A percentile compares a stretch with the other conserved stretches of the same genome.
Conservation (phyloP, 2,797 vertebrate genomes). For the Diplodus puntazzo region DNA sequence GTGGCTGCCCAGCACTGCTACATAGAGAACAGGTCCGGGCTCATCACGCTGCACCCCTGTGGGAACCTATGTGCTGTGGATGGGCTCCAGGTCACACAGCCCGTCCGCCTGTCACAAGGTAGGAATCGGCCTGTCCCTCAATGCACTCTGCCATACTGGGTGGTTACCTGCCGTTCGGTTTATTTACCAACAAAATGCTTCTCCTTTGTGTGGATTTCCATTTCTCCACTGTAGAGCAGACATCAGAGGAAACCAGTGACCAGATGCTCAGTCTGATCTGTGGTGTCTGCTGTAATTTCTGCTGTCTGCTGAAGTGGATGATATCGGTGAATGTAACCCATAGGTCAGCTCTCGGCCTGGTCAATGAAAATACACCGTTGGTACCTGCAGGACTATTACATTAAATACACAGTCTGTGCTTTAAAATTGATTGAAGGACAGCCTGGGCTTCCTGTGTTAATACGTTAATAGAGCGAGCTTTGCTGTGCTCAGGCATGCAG, state of each 20-base stretch:
- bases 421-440: slow-evolving; percentile 37
- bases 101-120: slow-evolving; percentile 94
- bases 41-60: slow-evolving; percentile 92
- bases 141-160: background rate
- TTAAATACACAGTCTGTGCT: slow-evolving; percentile 44
- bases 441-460: slow-evolving; percentile 49
- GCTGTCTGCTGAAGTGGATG: background rate
- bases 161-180: background rate
- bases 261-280: background rate
- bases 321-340: slow-evolving; percentile 18
- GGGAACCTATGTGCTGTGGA: slow-evolving; percentile 91
- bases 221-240: slow-evolving; percentile 10
- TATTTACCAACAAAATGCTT: background rate
- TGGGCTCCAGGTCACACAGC: slow-evolving; percentile 84
- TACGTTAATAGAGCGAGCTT: slow-evolving; percentile 38
- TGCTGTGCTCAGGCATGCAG: slow-evolving; percentile 38
- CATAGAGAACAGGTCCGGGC: slow-evolving; percentile 90
- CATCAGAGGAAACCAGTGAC: slow-evolving; percentile 4
- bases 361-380: slow-evolving; percentile 24
- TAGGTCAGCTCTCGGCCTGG: slow-evolving; percentile 13
- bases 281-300: slow-evolving; percentile 6
- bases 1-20: slow-evolving; percentile 92
- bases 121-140: slow-evolving; percentile 24
- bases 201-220: slow-evolving; percentile 1
- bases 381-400: slow-evolving; percentile 26